Evolutionary conservation across 2,797 vertebrate species (phyloP).

Genomic region (Sebastes wilsoni): DNA sequence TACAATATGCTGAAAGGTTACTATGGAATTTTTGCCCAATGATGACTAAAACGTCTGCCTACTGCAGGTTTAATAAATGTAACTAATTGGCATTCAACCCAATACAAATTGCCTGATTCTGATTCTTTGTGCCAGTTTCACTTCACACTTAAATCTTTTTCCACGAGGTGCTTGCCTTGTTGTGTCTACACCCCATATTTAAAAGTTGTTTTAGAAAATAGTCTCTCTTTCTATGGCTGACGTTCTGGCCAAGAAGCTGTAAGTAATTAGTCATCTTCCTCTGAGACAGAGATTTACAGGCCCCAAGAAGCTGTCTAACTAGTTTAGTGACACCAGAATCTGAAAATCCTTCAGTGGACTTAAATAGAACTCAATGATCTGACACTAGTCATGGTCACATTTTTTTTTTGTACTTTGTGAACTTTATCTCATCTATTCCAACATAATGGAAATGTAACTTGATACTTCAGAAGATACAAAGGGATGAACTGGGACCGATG

Average conservation of each 20-base stretch:
- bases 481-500: constrained; percentile 28
- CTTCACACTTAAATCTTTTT: neutral
- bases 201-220: neutral
- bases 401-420: neutral
- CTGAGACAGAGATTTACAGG: constrained; percentile 3
- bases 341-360: constrained; percentile 16
- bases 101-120: neutral
- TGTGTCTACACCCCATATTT: neutral
- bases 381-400: neutral
- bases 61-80: neutral
- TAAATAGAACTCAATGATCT: neutral
- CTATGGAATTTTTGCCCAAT: no score
- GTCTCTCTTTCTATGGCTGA: neutral
- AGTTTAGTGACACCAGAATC: neutral
- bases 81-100: neutral
- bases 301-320: neutral
- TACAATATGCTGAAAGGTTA: no score
- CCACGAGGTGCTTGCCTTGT: neutral
- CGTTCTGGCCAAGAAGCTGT: constrained; percentile 1
- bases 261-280: constrained; percentile 13
- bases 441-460: constrained; percentile 27
- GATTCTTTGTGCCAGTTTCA: neutral
- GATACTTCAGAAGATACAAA: constrained; percentile 35
- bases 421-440: constrained; percentile 6
- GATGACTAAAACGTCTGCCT: no score